Evolutionary conservation across 35 echinoderm and acorn worm genomes (phyloP), one percentile per base, ranked within the genome.

Genomic region (Eucidaris tribuloides): DNA sequence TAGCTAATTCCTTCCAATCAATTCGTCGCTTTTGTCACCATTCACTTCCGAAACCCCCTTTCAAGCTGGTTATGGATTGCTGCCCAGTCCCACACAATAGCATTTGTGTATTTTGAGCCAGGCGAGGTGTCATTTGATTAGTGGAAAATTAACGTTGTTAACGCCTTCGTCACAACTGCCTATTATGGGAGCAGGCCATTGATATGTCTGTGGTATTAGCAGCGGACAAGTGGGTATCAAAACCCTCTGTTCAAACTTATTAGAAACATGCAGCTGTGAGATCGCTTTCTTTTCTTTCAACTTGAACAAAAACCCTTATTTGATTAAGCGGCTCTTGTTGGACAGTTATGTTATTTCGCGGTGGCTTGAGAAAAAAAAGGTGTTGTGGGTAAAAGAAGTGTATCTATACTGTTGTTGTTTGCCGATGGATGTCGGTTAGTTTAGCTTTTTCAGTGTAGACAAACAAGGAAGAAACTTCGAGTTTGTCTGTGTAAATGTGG

Each of bases 1-100:
- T 18, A 44, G 48, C 68, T 36, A 7, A 41, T 18, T 22, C 41
- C 20, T 44, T 35, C 68, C 33, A 74, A 74, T 74, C 68, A 74
- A 74, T 74, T 40, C 28, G 24, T n/a, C 17, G 15, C 68, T 74
- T 74, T 74, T 74, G 68, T 74, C 15, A 18, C 44, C 40, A 74
- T 74, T 74, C 68, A 74, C 68, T 74, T 74, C 68, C 68, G 68
- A 74, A 74, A 27, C n/a, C n/a, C n/a, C n/a, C n/a, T n/a, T n/a
- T n/a, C n/a, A 44, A 19, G 28, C 68, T 27, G 68, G 38, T 20
- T 74, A 74, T 38, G 37, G 68, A 43, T 44, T 74, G 29, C 23
- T 35, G 36, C 68, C 7, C 68, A 20, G 4, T 36, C 35, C 28
- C 11, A 44, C 68, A 74, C n/a, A 74, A 41, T 42, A 44, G 68